Evolutionary conservation across 2,113 vertebrate genomes (phyloP), one percentile per base, ranked within the genome.

Genomic region (Alces alces): DNA sequence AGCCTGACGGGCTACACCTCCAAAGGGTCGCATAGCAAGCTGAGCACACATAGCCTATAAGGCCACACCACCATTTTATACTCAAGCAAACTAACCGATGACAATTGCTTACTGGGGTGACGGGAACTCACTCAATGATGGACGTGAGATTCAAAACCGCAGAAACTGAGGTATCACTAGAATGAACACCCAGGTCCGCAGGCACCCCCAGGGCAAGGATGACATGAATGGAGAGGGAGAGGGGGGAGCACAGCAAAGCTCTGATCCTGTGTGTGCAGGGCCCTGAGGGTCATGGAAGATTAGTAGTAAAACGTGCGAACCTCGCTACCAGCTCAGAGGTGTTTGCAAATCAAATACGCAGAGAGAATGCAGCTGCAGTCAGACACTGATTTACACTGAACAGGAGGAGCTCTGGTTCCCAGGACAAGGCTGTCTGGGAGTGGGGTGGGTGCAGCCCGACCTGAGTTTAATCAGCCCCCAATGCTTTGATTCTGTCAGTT

Each of bases 181-280:
- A 61, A 7, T 11, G 21, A 36, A 50, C 55, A 92, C 54, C 8
- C 73, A 84, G 61, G 50, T 45, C n/a, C 85, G 28, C 10, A n/a
- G 66, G 36, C 23, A 7, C 11, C 80, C 47, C 50, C 17, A 1
- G n/a, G 76, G 6, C 54, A 55, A 61, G 17, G 39, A 39, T 55
- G 70, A 6, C 10, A 2, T 8, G 36, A 36, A 28, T 33, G 21
- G n/a, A 11, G 19, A 30, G 6, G 14, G 45, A 55, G 50, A 13
- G 28, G 13, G 83, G 28, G 52, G 25, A 43, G 15, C 19, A 25
- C 43, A 57, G 25, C 5, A 7, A 28, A 7, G n/a, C 82, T 23
- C 33, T 1, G 13, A 54, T 21, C 7, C 45, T 2, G 55, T 11
- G 60, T n/a, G 21, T 2, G n/a, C 0, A 1, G 30, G 21, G 6